Base-by-base conservation (phyloP, 1,140 invertebrate species). In the Chironomus striatipennis region DNA sequence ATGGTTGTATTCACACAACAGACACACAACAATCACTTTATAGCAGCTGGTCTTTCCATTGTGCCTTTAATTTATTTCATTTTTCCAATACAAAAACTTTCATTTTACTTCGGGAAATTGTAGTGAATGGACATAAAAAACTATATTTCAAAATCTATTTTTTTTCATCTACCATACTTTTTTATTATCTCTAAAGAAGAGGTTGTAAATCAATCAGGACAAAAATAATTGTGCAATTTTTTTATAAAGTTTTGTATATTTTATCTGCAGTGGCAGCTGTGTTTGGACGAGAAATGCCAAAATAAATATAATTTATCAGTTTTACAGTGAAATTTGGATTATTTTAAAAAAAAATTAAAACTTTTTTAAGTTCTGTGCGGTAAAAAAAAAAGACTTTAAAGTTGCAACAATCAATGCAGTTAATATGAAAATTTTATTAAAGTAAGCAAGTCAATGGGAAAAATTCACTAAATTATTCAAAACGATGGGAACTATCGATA, bases 101-200 rank as follows among this genome's bases (percentile, higher is more conserved):
- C 47, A 57, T 57, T 57, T 57, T 5, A n/a, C 5, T 5, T 57
- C 47, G 47, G 47, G 12, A 57, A 57, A 57, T 57, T 12, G 4
- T 57, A 57, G 47, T 57, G 47, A 57, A 57, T n/a, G 12, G 47
- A 57, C 47, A 57, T n/a, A 57, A 15, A 57, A 57, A 57, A 57
- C n/a, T 12, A 10, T 57, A 2, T 34, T 34, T 34, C 24, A 34
- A 57, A 57, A 57, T 57, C 47, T n/a, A 57, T 57, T 57, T 12
- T n/a, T 34, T 34, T 34, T 5, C 1, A 34, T 34, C 24, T 34
- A 34, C 24, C 24, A 34, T 57, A n/a, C 43, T 57, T 12, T 12
- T 57, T 12, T n/a, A 57, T 57, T 57, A n/a, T 57, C 47, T 34
- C 2, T 34, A 34, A 34, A 34, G 24, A 34, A 34, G 24, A 34